These are phyloP conservation scores for Pogonomyrmex barbatus DNA, from an alignment of 1,140 invertebrate species.

Conservation along the genomic window DNA sequence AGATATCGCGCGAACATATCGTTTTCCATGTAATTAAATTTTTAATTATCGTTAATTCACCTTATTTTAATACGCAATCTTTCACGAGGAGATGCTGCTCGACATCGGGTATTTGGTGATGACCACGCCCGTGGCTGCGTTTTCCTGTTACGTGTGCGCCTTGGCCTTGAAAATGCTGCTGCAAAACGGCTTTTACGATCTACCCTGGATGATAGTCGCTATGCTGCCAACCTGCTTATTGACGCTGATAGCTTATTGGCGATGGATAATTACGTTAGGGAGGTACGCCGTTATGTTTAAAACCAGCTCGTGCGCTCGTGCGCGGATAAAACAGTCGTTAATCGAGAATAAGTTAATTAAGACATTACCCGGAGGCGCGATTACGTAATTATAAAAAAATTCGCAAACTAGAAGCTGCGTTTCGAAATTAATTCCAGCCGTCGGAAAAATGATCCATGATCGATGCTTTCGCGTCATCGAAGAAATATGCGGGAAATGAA, in stretches of 20 bases:
- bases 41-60: conserved; percentile 43
- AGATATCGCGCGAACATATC: background rate
- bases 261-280: conserved; percentile 83
- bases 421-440: background rate
- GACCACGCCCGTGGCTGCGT: conserved; percentile 87
- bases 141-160: conserved; percentile 87
- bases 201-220: conserved; percentile 84
- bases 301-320: conserved; percentile 18
- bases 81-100: conserved; percentile 85
- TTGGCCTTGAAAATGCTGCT: conserved; percentile 84
- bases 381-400: conserved; percentile 17
- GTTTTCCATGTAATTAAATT: conserved; percentile 26
- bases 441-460: background rate
- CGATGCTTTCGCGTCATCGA: background rate
- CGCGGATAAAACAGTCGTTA: conserved; percentile 17
- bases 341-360: conserved; percentile 49
- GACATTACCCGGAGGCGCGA: background rate
- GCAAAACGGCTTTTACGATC: conserved; percentile 79
- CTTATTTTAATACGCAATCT: conserved; percentile 7
- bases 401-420: background rate
- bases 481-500: background rate
- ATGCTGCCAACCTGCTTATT: conserved; percentile 84
- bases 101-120: conserved; percentile 87
- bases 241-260: conserved; percentile 84
- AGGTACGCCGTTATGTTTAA: conserved; percentile 76